These are phyloP conservation scores for Antechinus stuartii DNA, from an alignment of 2,113 vertebrate species.

Conservation along the genomic window DNA sequence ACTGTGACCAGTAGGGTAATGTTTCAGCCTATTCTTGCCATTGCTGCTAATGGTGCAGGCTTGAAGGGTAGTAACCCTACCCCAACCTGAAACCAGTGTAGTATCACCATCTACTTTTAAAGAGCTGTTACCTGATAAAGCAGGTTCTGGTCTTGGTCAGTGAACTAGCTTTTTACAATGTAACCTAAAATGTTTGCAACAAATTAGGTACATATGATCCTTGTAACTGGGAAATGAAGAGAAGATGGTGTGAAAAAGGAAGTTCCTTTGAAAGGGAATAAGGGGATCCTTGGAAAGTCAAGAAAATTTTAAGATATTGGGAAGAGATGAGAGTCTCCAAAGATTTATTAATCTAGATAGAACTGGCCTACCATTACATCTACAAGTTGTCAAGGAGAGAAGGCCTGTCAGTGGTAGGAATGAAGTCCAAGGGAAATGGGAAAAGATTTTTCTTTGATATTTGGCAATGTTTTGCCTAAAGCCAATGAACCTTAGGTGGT, in stretches of 20 bases:
- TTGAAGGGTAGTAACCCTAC: background rate
- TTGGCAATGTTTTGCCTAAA: too few relatives aligned
- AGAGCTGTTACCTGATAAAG: background rate
- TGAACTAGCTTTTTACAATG: background rate
- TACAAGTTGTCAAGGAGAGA: too few relatives aligned
- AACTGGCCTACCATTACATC: background rate
- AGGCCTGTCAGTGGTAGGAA: too few relatives aligned
- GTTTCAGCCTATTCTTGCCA: background rate
- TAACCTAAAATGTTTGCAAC: background rate
- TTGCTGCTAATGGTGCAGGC: background rate
- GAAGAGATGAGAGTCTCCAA: background rate
- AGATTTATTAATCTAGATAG: background rate
- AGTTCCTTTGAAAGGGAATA: background rate
- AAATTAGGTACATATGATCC: background rate
- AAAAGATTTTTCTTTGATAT: too few relatives aligned
- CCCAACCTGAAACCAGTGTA: background rate
- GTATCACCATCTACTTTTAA: background rate
- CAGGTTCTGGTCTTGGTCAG: background rate
- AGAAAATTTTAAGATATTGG: background rate
- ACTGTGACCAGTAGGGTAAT: background rate
- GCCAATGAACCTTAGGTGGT: background rate
- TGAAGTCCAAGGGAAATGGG: too few relatives aligned
- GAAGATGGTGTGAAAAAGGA: background rate
- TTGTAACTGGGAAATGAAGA: background rate
- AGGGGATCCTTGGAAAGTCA: background rate